Conservation (phyloP, 2,797 vertebrate genomes). For the Hoplostethus mediterraneus region DNA sequence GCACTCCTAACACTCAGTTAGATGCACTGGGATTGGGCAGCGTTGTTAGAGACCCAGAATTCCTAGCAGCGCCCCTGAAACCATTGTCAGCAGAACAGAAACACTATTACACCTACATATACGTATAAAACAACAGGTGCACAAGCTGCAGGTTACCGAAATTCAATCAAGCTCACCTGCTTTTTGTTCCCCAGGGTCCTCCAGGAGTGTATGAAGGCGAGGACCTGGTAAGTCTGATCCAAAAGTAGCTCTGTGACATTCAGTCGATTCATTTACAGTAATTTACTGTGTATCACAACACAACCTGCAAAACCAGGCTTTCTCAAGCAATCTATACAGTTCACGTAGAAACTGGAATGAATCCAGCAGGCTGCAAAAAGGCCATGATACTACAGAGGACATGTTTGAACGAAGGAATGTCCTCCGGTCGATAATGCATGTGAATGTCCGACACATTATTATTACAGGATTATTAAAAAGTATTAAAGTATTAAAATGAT, state of each 20-base stretch:
- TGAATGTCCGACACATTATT: not conserved
- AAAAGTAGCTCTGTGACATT: not conserved
- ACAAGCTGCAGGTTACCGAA: no score
- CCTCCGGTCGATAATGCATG: not conserved
- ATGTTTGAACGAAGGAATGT: not conserved
- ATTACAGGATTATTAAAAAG: no score
- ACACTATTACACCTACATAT: no score
- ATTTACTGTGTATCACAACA: not conserved
- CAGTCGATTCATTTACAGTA: not conserved
- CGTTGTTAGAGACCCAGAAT: not conserved
- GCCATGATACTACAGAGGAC: no score
- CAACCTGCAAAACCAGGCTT: not conserved
- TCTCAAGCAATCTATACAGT: not conserved
- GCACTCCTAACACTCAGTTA: no score
- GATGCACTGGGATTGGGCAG: not conserved
- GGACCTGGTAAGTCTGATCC: conserved; percentile 80
- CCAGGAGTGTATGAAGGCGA: conserved; percentile 83
- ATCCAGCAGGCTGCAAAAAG: not conserved
- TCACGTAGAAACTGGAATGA: not conserved
- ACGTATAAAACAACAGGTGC: no score
- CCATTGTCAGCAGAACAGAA: no score
- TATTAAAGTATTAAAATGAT: no score
- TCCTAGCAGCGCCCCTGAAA: not conserved
- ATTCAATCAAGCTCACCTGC: not conserved
- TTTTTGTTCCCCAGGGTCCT: conserved; percentile 68